Conservation (phyloP, 2,113 vertebrate genomes). For the Nycticryphes semicollaris region DNA sequence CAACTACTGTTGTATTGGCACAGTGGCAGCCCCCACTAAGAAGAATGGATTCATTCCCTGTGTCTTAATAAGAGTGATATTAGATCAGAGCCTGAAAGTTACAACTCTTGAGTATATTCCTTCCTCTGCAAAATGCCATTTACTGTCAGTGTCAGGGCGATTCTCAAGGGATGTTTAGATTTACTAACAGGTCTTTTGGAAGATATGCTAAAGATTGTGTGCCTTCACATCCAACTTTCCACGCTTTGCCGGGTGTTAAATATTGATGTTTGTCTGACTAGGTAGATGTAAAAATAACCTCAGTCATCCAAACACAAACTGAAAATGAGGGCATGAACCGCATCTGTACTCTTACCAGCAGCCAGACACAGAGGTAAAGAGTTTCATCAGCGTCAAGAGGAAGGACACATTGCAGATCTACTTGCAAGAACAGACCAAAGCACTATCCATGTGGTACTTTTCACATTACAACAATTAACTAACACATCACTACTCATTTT, state of each 20-base stretch:
- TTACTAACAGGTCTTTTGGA: not conserved
- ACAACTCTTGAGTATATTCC: not conserved
- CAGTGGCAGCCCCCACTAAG: not conserved
- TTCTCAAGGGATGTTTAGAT: not conserved
- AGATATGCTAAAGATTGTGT: not conserved
- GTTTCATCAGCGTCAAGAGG: not conserved
- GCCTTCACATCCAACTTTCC: not conserved
- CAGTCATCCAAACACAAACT: not conserved
- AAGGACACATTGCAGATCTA: not conserved
- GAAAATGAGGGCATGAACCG: constrained; percentile 7
- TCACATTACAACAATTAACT: not conserved
- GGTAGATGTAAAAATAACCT: not conserved
- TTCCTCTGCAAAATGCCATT: not conserved
- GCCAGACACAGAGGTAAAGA: not conserved
- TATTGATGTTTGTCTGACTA: not conserved
- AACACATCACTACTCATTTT: not conserved
- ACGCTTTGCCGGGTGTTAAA: not conserved
- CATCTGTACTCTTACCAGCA: not conserved
- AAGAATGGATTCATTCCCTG: not conserved
- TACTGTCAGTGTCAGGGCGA: not conserved
- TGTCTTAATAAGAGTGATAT: not conserved
- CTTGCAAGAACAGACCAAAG: not conserved
- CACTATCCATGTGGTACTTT: not conserved
- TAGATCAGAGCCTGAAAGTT: not conserved
- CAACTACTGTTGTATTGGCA: not conserved